Conservation (phyloP, 1,140 invertebrate species). For the Bilobella aurantiaca region DNA sequence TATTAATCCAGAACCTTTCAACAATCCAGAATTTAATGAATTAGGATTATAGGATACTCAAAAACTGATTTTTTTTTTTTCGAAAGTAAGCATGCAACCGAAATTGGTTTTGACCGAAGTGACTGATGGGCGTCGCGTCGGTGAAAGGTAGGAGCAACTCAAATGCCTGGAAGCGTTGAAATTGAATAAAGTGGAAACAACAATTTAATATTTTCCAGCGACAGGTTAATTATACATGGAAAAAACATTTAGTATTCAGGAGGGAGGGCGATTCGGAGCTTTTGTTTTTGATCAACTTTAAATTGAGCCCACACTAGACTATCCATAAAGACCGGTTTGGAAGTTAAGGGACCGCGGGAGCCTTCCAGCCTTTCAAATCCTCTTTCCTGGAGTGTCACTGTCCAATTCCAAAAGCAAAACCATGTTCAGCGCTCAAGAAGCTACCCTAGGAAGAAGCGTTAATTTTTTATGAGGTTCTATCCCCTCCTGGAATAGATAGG, state of each 20-base stretch:
- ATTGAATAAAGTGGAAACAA: not conserved
- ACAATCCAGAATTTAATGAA: too few relatives aligned
- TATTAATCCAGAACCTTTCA: not conserved
- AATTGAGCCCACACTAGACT: too few relatives aligned
- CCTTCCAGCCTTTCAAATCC: too few relatives aligned
- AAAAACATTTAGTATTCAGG: not conserved
- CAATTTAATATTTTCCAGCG: not conserved
- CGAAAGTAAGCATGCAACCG: not conserved
- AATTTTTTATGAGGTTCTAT: not conserved
- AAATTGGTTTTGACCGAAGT: not conserved
- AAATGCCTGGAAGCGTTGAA: not conserved
- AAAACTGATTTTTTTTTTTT: too few relatives aligned
- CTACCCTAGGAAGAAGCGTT: not conserved
- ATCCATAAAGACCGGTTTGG: too few relatives aligned
- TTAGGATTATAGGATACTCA: too few relatives aligned
- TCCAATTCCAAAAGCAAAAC: not conserved
- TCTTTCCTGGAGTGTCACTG: too few relatives aligned
- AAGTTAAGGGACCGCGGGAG: too few relatives aligned
- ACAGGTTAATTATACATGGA: conserved; percentile 2
- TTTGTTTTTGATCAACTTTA: not conserved
- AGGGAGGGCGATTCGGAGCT: too few relatives aligned
- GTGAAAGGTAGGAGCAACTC: not conserved
- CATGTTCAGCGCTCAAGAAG: not conserved
- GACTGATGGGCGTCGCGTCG: too few relatives aligned
- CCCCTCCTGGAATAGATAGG: not conserved